These are phyloP conservation scores for Tolypeutes matacus DNA, from an alignment of 2,797 vertebrate genomes.

Conservation along the genomic window DNA sequence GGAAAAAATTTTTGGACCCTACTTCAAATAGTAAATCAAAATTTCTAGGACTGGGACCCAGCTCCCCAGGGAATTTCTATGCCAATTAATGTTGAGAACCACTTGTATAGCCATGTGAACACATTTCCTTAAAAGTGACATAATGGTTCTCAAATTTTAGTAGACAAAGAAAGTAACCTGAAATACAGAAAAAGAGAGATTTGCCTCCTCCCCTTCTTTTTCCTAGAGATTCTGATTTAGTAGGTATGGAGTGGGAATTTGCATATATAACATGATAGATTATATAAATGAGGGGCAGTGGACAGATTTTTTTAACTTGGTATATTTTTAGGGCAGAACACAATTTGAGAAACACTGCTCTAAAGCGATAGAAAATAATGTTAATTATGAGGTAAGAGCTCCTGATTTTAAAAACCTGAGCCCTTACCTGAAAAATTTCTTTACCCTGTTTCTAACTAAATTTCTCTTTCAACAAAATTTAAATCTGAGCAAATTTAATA, in stretches of 20 bases:
- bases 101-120: background rate
- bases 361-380: constrained; percentile 1
- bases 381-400: background rate
- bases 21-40: background rate
- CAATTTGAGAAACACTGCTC: background rate
- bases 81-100: background rate
- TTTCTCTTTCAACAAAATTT: background rate
- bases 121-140: background rate
- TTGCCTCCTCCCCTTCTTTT: background rate
- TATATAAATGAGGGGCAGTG: too few relatives aligned
- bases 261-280: background rate
- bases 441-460: constrained; percentile 9
- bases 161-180: constrained; percentile 7
- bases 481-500: background rate
- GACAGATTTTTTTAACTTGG: background rate
- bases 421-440: constrained; percentile 8
- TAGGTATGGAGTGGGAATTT: background rate
- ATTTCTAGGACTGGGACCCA: background rate
- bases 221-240: background rate
- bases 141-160: background rate
- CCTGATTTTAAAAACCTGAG: background rate
- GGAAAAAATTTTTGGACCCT: background rate
- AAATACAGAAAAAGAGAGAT: background rate
- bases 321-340: background rate
- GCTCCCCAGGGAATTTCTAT: background rate